Evolutionary conservation across 2,113 vertebrate genomes (phyloP).

Genomic region (Marcusenius ussheri): DNA sequence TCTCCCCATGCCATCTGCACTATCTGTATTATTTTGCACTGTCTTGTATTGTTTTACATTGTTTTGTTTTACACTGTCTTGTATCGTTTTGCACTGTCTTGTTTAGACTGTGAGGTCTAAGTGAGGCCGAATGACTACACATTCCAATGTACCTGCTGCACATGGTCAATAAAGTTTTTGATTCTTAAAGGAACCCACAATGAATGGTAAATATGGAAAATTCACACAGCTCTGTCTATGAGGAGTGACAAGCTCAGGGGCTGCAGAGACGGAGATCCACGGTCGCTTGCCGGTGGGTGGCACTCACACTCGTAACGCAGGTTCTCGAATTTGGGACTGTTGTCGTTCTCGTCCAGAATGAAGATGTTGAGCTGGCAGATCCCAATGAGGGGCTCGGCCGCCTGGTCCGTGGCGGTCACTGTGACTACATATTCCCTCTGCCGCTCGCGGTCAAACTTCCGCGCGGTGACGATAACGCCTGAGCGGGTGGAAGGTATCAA

Average conservation of each 20-base stretch:
- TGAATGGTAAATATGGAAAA: neutral
- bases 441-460: constrained; percentile 77
- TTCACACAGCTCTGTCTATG: neutral
- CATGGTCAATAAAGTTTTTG: neutral
- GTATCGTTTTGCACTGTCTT: neutral
- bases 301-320: constrained; percentile 79
- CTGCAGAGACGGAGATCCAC: neutral
- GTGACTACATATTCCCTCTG: constrained; percentile 78
- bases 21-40: neutral
- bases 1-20: neutral
- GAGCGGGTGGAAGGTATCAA: neutral
- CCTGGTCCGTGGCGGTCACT: constrained; percentile 81
- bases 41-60: neutral
- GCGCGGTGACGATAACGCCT: constrained; percentile 72
- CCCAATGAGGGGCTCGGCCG: constrained; percentile 73
- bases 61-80: neutral
- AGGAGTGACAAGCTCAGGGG: neutral
- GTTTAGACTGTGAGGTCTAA: neutral
- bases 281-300: neutral
- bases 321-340: constrained; percentile 84
- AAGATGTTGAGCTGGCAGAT: constrained; percentile 80
- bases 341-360: constrained; percentile 84
- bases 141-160: neutral
- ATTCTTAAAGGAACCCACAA: neutral
- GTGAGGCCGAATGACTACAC: neutral